Evolutionary conservation across 2,888 invertebrate species (phyloP).

Genomic region (Paralinhomoeus sp.): DNA sequence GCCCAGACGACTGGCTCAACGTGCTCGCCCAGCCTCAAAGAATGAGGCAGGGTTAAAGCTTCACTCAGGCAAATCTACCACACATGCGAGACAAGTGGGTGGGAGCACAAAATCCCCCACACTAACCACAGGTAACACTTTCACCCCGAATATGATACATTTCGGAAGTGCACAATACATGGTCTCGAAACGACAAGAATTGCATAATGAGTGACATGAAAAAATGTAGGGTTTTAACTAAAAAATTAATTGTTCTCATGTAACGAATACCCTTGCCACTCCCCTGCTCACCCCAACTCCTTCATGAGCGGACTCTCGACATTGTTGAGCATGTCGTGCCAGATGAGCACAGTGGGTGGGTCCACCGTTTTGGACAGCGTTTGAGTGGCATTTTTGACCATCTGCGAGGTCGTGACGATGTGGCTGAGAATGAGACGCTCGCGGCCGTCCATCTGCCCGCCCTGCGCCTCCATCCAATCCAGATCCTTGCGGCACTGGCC

Average conservation of each 20-base stretch:
- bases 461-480: conserved; percentile 9
- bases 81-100: too few species aligned
- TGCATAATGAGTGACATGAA: too few species aligned
- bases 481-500: conserved; percentile 17
- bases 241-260: too few species aligned
- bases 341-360: conserved; percentile 15
- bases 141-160: too few species aligned
- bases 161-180: too few species aligned
- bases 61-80: too few species aligned
- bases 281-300: conserved; percentile 5
- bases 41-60: background rate
- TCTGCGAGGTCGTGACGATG: conserved; percentile 14
- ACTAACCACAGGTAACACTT: too few species aligned
- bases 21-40: conserved; percentile 8
- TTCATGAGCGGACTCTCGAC: conserved; percentile 11
- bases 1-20: conserved; percentile 22
- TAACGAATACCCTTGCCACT: too few species aligned
- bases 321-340: conserved; percentile 22
- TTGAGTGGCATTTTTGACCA: conserved; percentile 8
- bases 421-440: conserved; percentile 18
- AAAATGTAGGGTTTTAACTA: too few species aligned
- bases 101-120: too few species aligned
- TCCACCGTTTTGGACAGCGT: background rate
- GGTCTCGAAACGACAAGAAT: too few species aligned
- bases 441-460: conserved; percentile 8